A percentile compares a stretch with the other conserved stretches of the same genome.
Evolutionary conservation across 2,797 vertebrate genomes (phyloP).

Genomic region (Megalops cyprinoides): DNA sequence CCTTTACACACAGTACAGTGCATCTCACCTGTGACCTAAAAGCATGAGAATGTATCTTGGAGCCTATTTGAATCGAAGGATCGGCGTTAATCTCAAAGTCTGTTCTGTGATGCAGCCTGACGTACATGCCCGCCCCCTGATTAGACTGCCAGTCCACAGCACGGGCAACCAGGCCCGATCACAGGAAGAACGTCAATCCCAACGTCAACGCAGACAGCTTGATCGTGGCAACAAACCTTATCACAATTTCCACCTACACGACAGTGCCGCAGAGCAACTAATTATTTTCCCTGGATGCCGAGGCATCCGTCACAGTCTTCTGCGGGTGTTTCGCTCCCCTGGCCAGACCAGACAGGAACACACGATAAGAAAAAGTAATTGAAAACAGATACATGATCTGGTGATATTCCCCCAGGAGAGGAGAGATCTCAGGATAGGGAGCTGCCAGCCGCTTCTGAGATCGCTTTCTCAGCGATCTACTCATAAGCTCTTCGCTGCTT

Average conservation of each 20-base stretch:
- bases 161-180: not conserved
- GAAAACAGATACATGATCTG: not conserved
- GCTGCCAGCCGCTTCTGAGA: not conserved
- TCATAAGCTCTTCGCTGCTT: not conserved
- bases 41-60: not conserved
- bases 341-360: not conserved
- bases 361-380: conserved; percentile 13
- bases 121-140: not conserved
- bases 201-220: not conserved
- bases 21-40: not conserved
- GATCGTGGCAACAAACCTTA: not conserved
- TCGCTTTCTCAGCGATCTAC: not conserved
- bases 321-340: not conserved
- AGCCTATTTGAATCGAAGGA: not conserved
- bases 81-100: not conserved
- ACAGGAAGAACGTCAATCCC: not conserved
- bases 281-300: not conserved
- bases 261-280: not conserved
- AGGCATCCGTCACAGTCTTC: not conserved
- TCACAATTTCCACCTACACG: not conserved
- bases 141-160: not conserved
- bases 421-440: not conserved
- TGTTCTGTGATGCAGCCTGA: not conserved
- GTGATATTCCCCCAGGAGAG: not conserved
- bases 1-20: not conserved